phyloP scores from a whole-genome alignment of 2,797 vertebrate genomes.

The Pseudomugil gertrudae region DNA sequence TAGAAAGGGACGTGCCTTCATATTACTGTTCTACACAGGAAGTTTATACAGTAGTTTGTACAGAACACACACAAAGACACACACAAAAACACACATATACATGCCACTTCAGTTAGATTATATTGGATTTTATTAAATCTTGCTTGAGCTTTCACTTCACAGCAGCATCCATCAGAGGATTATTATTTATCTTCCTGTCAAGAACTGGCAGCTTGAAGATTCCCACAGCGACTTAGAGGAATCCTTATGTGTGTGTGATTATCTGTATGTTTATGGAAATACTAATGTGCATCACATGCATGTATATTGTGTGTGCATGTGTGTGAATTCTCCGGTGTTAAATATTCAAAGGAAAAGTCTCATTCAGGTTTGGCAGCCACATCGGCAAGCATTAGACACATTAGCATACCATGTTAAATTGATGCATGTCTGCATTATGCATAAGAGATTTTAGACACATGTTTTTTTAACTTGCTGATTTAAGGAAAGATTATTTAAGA shows the following conservation, averaged over 20 bases:
- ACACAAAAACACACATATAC: constrained; percentile 26
- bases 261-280: not conserved
- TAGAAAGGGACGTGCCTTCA: no score
- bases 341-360: not conserved
- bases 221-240: constrained; percentile 46
- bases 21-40: no score
- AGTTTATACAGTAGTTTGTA: no score
- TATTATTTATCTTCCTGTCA: constrained; percentile 82
- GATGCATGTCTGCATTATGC: constrained; percentile 33
- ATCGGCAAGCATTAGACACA: constrained; percentile 40
- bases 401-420: constrained; percentile 35
- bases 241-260: constrained; percentile 1
- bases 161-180: constrained; percentile 69
- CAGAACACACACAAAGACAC: no score
- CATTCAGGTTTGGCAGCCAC: constrained; percentile 22
- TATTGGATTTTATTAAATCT: constrained; percentile 83
- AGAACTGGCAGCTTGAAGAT: constrained; percentile 64
- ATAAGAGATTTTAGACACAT: constrained; percentile 47
- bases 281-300: constrained; percentile 11
- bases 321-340: constrained; percentile 11
- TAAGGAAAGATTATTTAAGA: constrained; percentile 21
- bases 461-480: constrained; percentile 46
- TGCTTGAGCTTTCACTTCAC: constrained; percentile 75
- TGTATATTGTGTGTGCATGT: constrained; percentile 13
- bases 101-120: constrained; percentile 76